A percentile compares a stretch with the other conserved stretches of the same genome.
These are phyloP conservation scores for Neogobius melanostomus DNA, from an alignment of 2,113 vertebrate genomes.

Conservation along the genomic window DNA sequence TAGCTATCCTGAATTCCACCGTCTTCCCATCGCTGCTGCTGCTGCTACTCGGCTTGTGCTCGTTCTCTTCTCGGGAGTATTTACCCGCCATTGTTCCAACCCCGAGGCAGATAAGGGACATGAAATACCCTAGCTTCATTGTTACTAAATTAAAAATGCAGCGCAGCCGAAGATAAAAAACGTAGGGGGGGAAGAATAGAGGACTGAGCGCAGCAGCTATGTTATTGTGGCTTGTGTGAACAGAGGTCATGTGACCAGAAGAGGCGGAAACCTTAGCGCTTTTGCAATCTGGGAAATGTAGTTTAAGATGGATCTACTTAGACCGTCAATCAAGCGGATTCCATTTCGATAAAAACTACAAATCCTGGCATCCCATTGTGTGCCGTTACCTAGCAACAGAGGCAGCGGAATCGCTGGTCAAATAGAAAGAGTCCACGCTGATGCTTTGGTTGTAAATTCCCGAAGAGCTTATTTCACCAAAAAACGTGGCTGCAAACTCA, in stretches of 20 bases:
- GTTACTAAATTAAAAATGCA: not conserved
- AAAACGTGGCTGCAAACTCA: no score
- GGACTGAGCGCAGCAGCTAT: not conserved
- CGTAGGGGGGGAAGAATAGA: no score
- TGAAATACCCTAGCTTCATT: conserved; percentile 51
- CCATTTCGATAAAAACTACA: conserved; percentile 44
- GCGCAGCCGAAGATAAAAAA: not conserved
- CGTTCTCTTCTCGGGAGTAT: conserved; percentile 87
- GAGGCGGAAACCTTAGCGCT: conserved; percentile 5
- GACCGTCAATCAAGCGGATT: rapidly evolving
- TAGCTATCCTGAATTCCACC: conserved; percentile 88
- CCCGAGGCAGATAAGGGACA: conserved; percentile 47
- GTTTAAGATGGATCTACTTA: not conserved
- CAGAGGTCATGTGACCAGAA: conserved; percentile 51
- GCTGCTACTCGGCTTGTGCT: conserved; percentile 58
- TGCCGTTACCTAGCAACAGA: conserved; percentile 50
- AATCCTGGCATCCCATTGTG: conserved; percentile 7
- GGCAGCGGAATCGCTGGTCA: conserved; percentile 32
- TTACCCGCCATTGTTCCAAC: conserved; percentile 75
- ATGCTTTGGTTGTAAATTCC: not conserved
- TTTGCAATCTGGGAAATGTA: conserved; percentile 60
- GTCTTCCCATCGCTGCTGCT: conserved; percentile 49
- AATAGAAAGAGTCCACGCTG: conserved; percentile 70
- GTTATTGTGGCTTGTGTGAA: conserved; percentile 3
- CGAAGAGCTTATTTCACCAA: no score